Percentiles rank a stretch among this genome's conserved stretches.
phyloP scores from a whole-genome alignment of 2,113 vertebrate genomes.

The Pogona vitticeps region DNA sequence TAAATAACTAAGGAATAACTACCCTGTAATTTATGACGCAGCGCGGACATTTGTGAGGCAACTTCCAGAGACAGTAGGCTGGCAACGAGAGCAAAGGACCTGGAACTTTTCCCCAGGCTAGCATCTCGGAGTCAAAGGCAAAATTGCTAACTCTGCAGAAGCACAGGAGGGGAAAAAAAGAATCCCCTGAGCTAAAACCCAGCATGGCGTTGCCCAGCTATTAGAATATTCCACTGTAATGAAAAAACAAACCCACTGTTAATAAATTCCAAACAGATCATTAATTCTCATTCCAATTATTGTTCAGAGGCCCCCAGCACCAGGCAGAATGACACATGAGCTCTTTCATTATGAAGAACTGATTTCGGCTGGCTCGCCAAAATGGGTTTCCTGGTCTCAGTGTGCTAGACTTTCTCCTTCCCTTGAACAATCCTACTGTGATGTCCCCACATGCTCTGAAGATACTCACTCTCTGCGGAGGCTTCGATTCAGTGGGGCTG shows the following conservation, averaged over 20 bases:
- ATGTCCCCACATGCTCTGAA: too few relatives aligned
- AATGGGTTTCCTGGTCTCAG: background rate
- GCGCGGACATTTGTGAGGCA: conserved; percentile 61
- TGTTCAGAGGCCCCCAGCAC: conserved; percentile 27
- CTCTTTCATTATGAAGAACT: background rate
- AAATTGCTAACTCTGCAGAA: conserved; percentile 42
- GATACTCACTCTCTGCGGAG: too few relatives aligned
- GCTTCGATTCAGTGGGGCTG: too few relatives aligned
- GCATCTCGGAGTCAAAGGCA: conserved; percentile 13
- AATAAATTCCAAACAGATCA: conserved; percentile 24
- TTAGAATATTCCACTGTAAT: background rate
- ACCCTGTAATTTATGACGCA: conserved; percentile 78
- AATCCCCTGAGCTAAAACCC: conserved; percentile 41
- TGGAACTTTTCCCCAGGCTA: conserved; percentile 62
- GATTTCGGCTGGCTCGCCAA: background rate
- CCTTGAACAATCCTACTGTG: background rate
- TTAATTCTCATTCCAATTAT: conserved; percentile 41
- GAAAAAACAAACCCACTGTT: conserved; percentile 12
- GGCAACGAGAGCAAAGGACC: conserved; percentile 49
- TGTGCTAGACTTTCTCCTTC: background rate
- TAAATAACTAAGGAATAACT: conserved; percentile 84
- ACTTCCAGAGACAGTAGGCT: conserved; percentile 55
- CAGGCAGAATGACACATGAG: background rate
- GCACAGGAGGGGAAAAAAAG: background rate
- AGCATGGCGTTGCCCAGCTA: background rate